Base-by-base conservation (phyloP, 2,888 invertebrate species). In the Conomelus anceps region DNA sequence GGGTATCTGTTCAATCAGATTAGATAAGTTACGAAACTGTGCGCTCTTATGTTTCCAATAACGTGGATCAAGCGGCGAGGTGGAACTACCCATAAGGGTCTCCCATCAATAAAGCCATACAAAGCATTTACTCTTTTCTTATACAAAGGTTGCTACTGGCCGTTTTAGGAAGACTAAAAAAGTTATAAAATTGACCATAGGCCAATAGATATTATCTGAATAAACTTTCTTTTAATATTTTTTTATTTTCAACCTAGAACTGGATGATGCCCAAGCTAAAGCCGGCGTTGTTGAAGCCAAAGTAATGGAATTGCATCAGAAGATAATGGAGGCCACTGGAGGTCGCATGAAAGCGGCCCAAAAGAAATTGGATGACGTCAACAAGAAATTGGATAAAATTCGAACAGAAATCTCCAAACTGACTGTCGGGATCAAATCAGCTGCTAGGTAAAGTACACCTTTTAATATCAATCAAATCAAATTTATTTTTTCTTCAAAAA, bases 331-430 rank as follows among this genome's bases (percentile, higher is more conserved):
- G 0, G 94, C 96, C n/a, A 96, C 96, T 0, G 95, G 95, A 0
- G 95, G 95, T 0, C 95, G 95, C 91, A 95, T 97, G 11, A 96
- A 95, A 89, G 95, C 95, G 0, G 94, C 97, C 4, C 96, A 97
- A 92, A 96, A 95, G 89, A 95, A 94, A 87, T 95, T 98, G 0
- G 95, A 96, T 85, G 96, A 95, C 4, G 93, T 96, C 0, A 94
- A 94, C 0, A 96, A 95, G 91, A 95, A 96, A 90, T 95, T 97
- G 3, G 96, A 97, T 89, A 96, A 97, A 92, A 94, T 97, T 93
- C 95, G 95, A 90, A 94, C 94, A 0, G 96, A 97, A 92, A 95
- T 96, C 4, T 95, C 96, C 0, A 95, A 96, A 91, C 92, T 97
- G 1, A 95, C 94, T 88, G 96, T 97, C 20, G 96, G 95, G 20